These are phyloP conservation scores for Pecten maximus DNA, from an alignment of 2,888 invertebrate genomes.

Conservation along the genomic window DNA sequence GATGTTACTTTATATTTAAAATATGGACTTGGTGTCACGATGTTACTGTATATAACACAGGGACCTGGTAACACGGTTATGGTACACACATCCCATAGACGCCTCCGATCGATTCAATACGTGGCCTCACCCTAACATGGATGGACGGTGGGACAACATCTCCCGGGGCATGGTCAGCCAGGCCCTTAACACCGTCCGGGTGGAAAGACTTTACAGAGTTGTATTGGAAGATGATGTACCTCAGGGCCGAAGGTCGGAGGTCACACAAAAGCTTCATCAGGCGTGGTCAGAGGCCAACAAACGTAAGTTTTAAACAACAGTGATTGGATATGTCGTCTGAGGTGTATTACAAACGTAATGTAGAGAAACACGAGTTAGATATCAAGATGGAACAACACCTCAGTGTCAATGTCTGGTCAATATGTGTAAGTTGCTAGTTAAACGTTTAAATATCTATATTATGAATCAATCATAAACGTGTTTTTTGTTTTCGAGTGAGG, in stretches of 20 bases:
- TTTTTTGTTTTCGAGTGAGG: too few species aligned
- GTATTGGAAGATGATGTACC: slow-evolving; percentile 30
- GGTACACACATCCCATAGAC: background rate
- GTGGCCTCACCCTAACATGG: slow-evolving; percentile 49
- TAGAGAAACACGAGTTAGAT: too few species aligned
- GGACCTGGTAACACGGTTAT: slow-evolving; percentile 38
- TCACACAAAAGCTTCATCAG: background rate
- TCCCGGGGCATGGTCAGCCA: slow-evolving; percentile 15
- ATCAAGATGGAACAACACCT: too few species aligned
- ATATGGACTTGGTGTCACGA: too few species aligned
- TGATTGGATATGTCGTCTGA: too few species aligned
- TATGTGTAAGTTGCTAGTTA: too few species aligned
- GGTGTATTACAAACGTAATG: too few species aligned
- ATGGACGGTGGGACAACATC: slow-evolving; percentile 36
- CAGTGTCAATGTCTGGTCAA: too few species aligned
- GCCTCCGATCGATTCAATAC: background rate
- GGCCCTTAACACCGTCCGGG: background rate
- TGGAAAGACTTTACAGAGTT: background rate
- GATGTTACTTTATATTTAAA: too few species aligned
- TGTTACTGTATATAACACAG: too few species aligned
- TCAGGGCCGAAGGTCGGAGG: background rate
- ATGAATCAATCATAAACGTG: too few species aligned
- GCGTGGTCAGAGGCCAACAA: slow-evolving; percentile 36
- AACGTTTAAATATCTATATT: too few species aligned
- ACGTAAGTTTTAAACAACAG: slow-evolving; percentile 37